Evolutionary conservation across 35 echinoderm and acorn worm species (phyloP).

Genomic region (Lytechinus variegatus): DNA sequence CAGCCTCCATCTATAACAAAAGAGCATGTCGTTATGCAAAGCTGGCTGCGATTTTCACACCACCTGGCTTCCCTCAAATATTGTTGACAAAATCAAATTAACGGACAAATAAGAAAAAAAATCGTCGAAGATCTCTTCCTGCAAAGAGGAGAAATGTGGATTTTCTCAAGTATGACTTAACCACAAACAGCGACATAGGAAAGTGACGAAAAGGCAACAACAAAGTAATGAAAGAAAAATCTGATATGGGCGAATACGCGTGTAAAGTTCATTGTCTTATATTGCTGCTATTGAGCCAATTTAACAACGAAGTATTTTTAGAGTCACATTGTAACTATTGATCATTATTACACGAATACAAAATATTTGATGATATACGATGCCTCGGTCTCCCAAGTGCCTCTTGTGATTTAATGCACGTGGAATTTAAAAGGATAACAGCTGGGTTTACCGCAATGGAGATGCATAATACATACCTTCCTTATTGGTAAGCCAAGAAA

Average conservation of each 20-base stretch:
- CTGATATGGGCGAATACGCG: neutral
- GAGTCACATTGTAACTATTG: no score
- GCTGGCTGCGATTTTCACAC: neutral
- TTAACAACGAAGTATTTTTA: no score
- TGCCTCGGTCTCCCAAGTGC: neutral
- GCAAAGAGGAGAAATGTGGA: neutral
- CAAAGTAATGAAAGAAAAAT: neutral
- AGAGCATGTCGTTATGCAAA: neutral
- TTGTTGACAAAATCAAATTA: neutral
- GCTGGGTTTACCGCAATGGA: neutral
- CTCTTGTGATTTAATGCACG: neutral
- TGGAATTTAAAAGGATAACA: no score
- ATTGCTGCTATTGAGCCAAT: neutral
- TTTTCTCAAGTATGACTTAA: neutral
- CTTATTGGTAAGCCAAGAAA: neutral
- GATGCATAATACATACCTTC: neutral
- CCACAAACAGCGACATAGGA: no score
- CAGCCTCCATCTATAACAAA: neutral
- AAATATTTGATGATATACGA: neutral
- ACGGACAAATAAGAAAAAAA: neutral
- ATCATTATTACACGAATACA: no score
- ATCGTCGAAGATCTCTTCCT: neutral
- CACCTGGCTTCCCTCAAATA: neutral
- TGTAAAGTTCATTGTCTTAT: neutral
- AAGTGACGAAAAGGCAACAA: neutral